Base-by-base conservation (phyloP, 2,113 vertebrate genomes). In the Anhinga rufa region DNA sequence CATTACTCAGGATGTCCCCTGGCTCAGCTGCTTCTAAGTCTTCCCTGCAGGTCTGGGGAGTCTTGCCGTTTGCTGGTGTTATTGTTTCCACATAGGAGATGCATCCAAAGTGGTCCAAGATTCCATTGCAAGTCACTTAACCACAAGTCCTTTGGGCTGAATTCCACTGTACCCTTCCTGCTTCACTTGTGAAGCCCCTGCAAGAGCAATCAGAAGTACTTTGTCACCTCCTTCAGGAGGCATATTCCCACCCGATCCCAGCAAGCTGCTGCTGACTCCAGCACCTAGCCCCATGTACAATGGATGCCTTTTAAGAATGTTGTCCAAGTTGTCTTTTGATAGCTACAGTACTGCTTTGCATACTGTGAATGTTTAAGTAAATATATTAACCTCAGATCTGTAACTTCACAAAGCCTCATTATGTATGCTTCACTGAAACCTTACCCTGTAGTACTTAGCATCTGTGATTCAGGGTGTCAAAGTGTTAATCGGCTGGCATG, bases 401-500 rank as follows among this genome's bases (percentile, higher is more conserved):
- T 77, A 82, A 87, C 82, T 93, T 97, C 82, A 91, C 88, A 86
- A 89, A 91, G 74, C 87, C 52, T 93, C 89, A 58, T 83, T 92
- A 77, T 83, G 51, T 22, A 14, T 0, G 31, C 54, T 89, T 44
- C 93, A 71, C 76, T 89, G 96, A 94, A 97, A 92, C 40, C 60
- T 92, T 95, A 93, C 17, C 24, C 93, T 55, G 40, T 18, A 68
- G 26, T 36, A 61, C 77, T 91, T 85, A 87, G 66, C 82, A 70
- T 94, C 91, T 72, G 36, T 86, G 90, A 93, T 91, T 91, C 91
- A 71, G 94, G 80, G 91, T 97, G 90, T 90, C 94, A 97, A 95
- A 95, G 57, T 83, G 64, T 94, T 98, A 91, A 96, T 95, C 36
- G 13, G 82, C 57, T 93, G 93, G 95, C 88, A 86, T 88, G 69